Percentiles rank a stretch among this genome's conserved stretches.
Conservation (phyloP, 2,888 invertebrate genomes). For the Dendrolimus houi region DNA sequence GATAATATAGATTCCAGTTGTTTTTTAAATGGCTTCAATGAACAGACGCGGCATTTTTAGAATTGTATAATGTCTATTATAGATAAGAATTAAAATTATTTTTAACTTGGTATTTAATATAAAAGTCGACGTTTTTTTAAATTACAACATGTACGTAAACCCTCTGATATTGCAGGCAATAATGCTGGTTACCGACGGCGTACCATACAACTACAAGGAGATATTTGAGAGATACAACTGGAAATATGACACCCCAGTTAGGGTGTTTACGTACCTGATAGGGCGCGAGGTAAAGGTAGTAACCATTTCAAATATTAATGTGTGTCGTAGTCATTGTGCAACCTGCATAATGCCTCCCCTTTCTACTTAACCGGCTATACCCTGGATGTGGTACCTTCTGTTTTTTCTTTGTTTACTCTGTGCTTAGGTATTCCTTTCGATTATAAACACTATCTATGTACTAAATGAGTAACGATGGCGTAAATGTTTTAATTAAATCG, state of each 20-base stretch:
- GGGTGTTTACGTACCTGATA: slow-evolving; percentile 98
- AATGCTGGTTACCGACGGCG: slow-evolving; percentile 99
- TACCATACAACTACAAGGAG: slow-evolving; percentile 94
- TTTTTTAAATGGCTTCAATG: no score
- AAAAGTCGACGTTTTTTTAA: no score
- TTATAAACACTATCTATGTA: no score
- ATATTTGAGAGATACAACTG: slow-evolving; percentile 95
- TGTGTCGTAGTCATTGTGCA: slow-evolving; percentile 74
- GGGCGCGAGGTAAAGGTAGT: slow-evolving; percentile 88
- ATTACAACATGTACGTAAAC: no score
- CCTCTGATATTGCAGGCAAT: slow-evolving; percentile 82
- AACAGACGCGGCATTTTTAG: no score
- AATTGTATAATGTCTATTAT: no score
- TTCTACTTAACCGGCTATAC: slow-evolving; percentile 62
- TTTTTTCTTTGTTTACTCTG: neutral
- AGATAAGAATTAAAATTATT: no score
- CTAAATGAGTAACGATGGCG: no score
- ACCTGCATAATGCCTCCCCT: slow-evolving; percentile 69
- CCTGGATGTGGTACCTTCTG: slow-evolving; percentile 64
- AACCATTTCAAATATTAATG: slow-evolving; percentile 74
- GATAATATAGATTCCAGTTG: no score
- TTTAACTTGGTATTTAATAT: no score
- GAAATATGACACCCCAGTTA: slow-evolving; percentile 87
- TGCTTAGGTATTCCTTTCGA: slow-evolving; percentile 2
- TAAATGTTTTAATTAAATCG: no score